phyloP scores from a whole-genome alignment of 2,888 invertebrate genomes.

The Lithophane leautieri region DNA sequence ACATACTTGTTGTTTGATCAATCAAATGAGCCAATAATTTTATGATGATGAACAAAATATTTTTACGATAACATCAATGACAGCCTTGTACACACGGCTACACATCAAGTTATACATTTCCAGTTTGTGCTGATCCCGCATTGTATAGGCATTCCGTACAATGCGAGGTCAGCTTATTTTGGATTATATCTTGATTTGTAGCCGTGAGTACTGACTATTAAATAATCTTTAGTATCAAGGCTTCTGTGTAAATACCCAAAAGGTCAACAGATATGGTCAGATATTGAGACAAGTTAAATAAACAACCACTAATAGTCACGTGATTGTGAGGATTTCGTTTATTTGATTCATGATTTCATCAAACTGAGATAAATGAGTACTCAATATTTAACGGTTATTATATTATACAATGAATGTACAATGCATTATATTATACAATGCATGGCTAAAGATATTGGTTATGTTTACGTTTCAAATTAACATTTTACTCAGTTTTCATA shows the following conservation, averaged over 20 bases:
- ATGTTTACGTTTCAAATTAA: slow-evolving; percentile 7
- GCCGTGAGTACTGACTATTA: background rate
- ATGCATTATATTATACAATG: slow-evolving; percentile 30
- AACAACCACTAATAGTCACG: slow-evolving; percentile 4
- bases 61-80: slow-evolving; percentile 29
- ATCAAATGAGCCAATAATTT: slow-evolving; percentile 9
- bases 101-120: too few species aligned
- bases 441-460: slow-evolving; percentile 17
- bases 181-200: too few species aligned
- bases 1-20: background rate
- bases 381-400: background rate
- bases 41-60: background rate
- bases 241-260: slow-evolving; percentile 20
- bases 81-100: slow-evolving; percentile 24
- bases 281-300: slow-evolving; percentile 47
- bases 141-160: too few species aligned
- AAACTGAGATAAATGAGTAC: background rate
- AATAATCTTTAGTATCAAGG: slow-evolving; percentile 14
- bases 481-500: background rate
- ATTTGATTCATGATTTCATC: slow-evolving; percentile 29
- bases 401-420: slow-evolving; percentile 12
- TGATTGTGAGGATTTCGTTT: slow-evolving; percentile 13
- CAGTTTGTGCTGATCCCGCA: too few species aligned
- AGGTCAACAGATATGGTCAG: slow-evolving; percentile 55
- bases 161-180: too few species aligned